Evolutionary conservation across 2,888 invertebrate genomes (phyloP).

Genomic region (Cantharis flavilabris): DNA sequence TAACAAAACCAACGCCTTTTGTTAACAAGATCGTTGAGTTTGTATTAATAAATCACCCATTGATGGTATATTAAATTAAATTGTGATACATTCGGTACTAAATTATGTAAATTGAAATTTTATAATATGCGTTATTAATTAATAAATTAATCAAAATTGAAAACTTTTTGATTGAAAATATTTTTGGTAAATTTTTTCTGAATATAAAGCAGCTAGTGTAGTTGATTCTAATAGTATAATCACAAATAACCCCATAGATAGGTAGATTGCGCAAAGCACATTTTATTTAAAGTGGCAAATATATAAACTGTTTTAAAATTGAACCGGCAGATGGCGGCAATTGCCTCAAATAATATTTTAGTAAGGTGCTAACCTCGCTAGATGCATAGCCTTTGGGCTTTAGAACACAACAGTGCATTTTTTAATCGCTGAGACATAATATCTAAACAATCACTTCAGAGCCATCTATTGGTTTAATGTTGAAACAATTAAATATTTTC

Average conservation of each 20-base stretch:
- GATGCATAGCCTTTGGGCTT: no score
- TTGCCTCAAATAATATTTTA: no score
- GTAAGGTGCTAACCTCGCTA: no score
- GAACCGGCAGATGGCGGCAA: no score
- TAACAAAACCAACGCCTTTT: neutral
- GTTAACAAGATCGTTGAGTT: neutral
- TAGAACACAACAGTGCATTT: no score
- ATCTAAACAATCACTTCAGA: no score
- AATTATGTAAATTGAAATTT: neutral
- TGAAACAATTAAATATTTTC: no score
- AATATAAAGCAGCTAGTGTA: neutral
- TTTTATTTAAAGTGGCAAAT: no score
- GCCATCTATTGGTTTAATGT: no score
- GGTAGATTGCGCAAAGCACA: no score
- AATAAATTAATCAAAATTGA: neutral
- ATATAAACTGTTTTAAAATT: no score
- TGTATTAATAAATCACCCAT: neutral
- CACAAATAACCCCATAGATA: neutral
- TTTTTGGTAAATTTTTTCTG: neutral
- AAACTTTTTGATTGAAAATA: neutral
- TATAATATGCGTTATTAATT: neutral
- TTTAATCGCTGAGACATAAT: no score
- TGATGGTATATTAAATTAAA: neutral
- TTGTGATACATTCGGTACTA: conserved; percentile 4
- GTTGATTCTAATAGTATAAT: neutral